These are phyloP conservation scores for Etheostoma perlongum DNA, from an alignment of 2,797 vertebrate genomes.

Conservation along the genomic window DNA sequence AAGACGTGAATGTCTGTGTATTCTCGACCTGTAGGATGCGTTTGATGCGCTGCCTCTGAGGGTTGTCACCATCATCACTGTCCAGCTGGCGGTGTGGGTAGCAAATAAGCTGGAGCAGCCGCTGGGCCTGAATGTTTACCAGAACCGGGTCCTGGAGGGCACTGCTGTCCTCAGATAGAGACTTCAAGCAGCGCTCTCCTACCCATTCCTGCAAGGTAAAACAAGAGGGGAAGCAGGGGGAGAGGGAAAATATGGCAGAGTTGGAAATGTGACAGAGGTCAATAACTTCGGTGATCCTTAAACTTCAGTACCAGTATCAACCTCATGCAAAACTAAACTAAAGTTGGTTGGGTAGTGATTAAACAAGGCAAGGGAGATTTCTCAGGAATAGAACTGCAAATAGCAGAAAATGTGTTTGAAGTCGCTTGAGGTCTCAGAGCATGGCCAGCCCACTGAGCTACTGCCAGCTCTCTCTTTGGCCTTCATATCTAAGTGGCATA, in stretches of 20 bases:
- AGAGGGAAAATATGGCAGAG: background rate
- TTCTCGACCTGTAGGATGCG: constrained; percentile 94
- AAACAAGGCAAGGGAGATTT: constrained; percentile 33
- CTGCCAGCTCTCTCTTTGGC: constrained; percentile 23
- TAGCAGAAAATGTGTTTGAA: constrained; percentile 39
- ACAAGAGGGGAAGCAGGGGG: background rate
- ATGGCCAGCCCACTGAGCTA: constrained; percentile 15
- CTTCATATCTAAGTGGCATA: constrained; percentile 22
- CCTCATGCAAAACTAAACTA: constrained; percentile 35
- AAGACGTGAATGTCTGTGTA: background rate
- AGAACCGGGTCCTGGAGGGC: constrained; percentile 98
- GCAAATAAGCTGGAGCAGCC: constrained; percentile 98
- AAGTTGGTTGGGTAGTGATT: constrained; percentile 18
- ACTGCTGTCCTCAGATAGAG: constrained; percentile 98
- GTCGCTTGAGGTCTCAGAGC: constrained; percentile 27
- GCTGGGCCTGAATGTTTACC: constrained; percentile 96
- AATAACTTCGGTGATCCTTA: background rate
- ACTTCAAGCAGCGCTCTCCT: constrained; percentile 97
- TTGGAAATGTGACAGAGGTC: constrained; percentile 14
- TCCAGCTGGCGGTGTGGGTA: constrained; percentile 97
- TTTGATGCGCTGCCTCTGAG: constrained; percentile 98
- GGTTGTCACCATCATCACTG: constrained; percentile 97
- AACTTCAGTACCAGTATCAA: constrained; percentile 3
- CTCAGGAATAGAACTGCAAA: constrained; percentile 20
- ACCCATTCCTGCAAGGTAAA: constrained; percentile 93